Percentiles rank a stretch among this genome's conserved stretches.
These are phyloP conservation scores for Nipponia nippon DNA, from an alignment of 2,113 vertebrate genomes.

Conservation along the genomic window DNA sequence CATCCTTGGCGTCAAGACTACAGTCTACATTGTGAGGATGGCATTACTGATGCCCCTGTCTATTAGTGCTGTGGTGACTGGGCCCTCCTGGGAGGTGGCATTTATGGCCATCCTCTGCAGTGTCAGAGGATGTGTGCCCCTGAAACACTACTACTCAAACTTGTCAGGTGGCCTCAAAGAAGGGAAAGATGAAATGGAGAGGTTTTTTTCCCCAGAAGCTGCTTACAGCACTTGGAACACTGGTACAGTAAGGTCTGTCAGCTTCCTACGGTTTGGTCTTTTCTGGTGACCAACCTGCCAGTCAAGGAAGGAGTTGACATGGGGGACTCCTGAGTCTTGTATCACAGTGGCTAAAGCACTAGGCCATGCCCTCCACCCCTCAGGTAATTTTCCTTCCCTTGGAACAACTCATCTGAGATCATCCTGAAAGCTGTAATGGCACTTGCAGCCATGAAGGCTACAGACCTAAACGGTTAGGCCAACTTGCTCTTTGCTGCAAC, in stretches of 20 bases:
- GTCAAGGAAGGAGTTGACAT: not conserved
- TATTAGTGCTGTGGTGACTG: not conserved
- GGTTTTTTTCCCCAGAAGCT: not conserved
- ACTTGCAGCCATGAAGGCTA: not conserved
- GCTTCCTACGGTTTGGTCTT: not conserved
- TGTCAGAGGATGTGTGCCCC: not conserved
- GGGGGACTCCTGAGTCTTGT: rapidly evolving
- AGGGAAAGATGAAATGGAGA: not conserved
- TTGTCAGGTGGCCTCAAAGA: not conserved
- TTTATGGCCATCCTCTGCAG: not conserved
- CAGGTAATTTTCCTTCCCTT: not conserved
- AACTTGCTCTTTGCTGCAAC: not conserved
- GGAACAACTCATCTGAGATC: not conserved
- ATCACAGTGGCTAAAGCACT: not conserved
- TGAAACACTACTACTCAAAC: not conserved
- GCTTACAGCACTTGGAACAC: not conserved
- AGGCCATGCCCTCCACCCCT: not conserved
- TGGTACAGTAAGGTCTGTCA: not conserved
- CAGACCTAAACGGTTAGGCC: not conserved
- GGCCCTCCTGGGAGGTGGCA: not conserved
- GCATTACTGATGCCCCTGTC: too few relatives aligned
- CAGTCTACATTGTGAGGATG: rapidly evolving
- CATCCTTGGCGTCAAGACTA: not conserved
- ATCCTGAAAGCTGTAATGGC: not conserved
- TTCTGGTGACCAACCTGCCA: not conserved